Evolutionary conservation across 1,140 invertebrate species (phyloP), one percentile per base, ranked within the genome.

Genomic region (Pentalonia nigronervosa): DNA sequence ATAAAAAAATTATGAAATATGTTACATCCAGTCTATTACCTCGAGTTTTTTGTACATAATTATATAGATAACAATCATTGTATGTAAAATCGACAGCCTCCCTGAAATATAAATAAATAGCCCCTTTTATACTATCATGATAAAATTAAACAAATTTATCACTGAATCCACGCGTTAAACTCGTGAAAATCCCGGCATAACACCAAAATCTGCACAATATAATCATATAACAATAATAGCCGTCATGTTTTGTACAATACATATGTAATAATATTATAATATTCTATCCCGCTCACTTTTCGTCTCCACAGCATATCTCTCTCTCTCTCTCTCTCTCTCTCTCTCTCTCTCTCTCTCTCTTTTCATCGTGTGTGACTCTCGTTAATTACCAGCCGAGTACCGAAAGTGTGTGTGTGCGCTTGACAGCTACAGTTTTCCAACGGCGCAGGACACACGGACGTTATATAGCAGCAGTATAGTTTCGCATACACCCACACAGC

Each of bases 191-290:
- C 87, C 87, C 87, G 1, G 34, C 50, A 34, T 36, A 56, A 56
- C 88, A 41, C 88, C 48, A 53, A 56, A 56, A 89, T 56, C 48
- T 87, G 88, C 48, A 20, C 50, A 56, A 53, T 36, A 89, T 36
- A 89, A 56, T 36, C 34, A 41, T 41, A 89, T 56, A 89, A 89
- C 88, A 89, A 89, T 89, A 89, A 89, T 89, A 56, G 88, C 88
- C 88, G 34, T 89, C 88, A 53, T 89, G 88, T 89, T 89, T 56
- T 34, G 88, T 53, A 89, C 88, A 89, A 89, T 89, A 89, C 88
- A 89, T 56, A 89, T 89, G 88, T 89, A 89, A 56, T 56, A 89
- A 89, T 36, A 89, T 89, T 89, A 89, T 53, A 89, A 36, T 89
- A 56, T 56, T 53, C 50, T 36, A n/a, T 34, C 48, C 48, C 48